Base-by-base conservation (phyloP, 2,797 vertebrate species). In the Serranus cabrilla region DNA sequence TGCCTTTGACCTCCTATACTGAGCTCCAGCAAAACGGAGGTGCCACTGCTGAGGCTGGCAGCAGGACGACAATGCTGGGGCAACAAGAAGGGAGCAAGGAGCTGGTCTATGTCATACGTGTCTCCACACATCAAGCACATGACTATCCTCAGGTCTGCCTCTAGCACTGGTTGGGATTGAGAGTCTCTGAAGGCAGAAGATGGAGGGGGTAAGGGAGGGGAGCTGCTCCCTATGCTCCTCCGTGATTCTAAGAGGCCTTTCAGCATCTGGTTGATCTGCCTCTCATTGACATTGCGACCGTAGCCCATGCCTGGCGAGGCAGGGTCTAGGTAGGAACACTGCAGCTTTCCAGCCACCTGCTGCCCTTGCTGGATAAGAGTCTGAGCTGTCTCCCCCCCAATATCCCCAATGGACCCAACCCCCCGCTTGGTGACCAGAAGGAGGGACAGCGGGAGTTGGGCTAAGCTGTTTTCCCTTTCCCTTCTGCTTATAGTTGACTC, bases 81-180 rank as follows among this genome's bases (percentile, higher is more conserved):
- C 69, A 96, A 94, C 52, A 99, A 90, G 65, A 99, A 94, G 34
- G 97, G 97, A 13, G 95, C 91, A 1, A 99, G 96, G 37, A 99
- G 94, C 67, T 99, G 97, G 1, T 99, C 98, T 3, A 96, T 86
- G 61, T 95, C 93, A 42, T 96, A 97, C 0, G 95, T 94, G 72
- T 99, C 98, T 7, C 98, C 98, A 60, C 98, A 99, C 97, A 99
- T 98, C 74, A 99, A 82, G 86, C 98, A 99, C 96, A 98, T 95
- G 50, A 97, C 97, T 49, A 99, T 94, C 11, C 97, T 95, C 7
- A 99, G 94, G 45, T 99, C 97, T 0, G 94, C 91, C 11, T 99
- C 98, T 0, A 91, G 88, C 43, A 74, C 70, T 47, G 93, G 87
- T 72, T 95, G 95, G 49, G 91, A 85, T 67, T 93, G 95, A 85